Percentiles rank a stretch among this genome's conserved stretches.
phyloP scores from a whole-genome alignment of 2,888 invertebrate species.

The Parnassius glacialis region DNA sequence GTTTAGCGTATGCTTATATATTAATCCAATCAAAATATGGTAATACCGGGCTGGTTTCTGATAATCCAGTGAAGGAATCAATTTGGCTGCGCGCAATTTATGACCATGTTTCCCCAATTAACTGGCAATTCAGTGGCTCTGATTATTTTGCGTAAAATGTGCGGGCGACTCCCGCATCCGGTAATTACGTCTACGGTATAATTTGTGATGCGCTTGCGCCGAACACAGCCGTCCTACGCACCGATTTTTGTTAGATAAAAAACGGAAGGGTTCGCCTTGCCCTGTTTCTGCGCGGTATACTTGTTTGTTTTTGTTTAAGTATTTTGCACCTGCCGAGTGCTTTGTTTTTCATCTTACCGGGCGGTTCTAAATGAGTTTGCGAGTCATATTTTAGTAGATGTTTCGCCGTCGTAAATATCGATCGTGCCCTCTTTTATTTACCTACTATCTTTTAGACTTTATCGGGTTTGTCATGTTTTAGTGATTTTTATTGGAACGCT shows the following conservation, averaged over 20 bases:
- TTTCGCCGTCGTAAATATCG: conserved; percentile 37
- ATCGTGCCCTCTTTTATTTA: conserved; percentile 42
- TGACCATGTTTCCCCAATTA: conserved; percentile 75
- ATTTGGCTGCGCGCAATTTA: conserved; percentile 73
- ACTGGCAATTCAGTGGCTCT: conserved; percentile 79
- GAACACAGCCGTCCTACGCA: conserved; percentile 52
- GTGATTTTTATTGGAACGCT: neutral
- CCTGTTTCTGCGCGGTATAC: conserved; percentile 36
- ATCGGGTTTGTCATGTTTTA: neutral
- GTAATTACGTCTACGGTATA: conserved; percentile 74
- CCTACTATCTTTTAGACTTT: conserved; percentile 34
- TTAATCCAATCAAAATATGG: conserved; percentile 75
- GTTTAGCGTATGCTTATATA: conserved; percentile 60
- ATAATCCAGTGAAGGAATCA: conserved; percentile 62
- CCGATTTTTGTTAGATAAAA: conserved; percentile 78
- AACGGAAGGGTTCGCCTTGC: conserved; percentile 52
- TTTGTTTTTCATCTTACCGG: conserved; percentile 58
- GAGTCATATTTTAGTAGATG: conserved; percentile 42
- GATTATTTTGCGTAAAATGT: conserved; percentile 78
- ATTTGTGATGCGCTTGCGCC: conserved; percentile 75
- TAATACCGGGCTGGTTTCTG: conserved; percentile 54
- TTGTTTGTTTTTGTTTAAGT: conserved; percentile 67
- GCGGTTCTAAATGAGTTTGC: conserved; percentile 54
- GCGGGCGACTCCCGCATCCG: conserved; percentile 80
- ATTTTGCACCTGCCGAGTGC: conserved; percentile 71